phyloP scores from a whole-genome alignment of 2,888 invertebrate species.

The Willowsia nigromaculata region DNA sequence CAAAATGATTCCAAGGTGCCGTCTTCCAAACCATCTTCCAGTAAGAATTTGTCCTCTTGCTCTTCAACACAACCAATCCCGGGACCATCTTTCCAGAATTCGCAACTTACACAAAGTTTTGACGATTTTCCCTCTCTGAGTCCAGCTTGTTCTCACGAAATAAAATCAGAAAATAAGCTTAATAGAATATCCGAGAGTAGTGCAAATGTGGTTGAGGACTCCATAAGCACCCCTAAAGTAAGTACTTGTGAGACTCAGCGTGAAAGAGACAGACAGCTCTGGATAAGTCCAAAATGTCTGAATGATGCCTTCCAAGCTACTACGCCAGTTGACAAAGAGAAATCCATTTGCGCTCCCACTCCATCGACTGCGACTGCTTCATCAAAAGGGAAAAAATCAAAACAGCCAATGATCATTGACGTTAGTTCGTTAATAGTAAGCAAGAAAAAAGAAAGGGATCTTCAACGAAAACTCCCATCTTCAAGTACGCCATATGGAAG shows the following conservation, averaged over 20 bases:
- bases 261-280: too few relatives aligned
- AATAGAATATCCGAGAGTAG: background rate
- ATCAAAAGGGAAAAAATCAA: constrained; percentile 65
- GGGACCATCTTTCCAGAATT: background rate
- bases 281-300: too few relatives aligned
- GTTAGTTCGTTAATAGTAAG: constrained; percentile 54
- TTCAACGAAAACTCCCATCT: background rate
- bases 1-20: constrained; percentile 18
- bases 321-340: too few relatives aligned
- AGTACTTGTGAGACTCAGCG: too few relatives aligned
- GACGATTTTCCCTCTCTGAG: background rate
- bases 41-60: background rate
- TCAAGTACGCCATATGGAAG: background rate
- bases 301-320: too few relatives aligned
- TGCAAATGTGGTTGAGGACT: background rate
- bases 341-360: too few relatives aligned
- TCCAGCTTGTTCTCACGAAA: background rate
- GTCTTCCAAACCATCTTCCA: background rate
- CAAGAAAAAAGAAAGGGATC: constrained; percentile 22
- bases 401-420: constrained; percentile 73
- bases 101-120: background rate
- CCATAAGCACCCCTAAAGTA: too few relatives aligned
- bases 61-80: background rate
- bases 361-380: background rate
- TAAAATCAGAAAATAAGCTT: background rate